A percentile compares a stretch with the other conserved stretches of the same genome.
phyloP scores from a whole-genome alignment of 2,888 invertebrate species.

The Tuberolachnus salignus region DNA sequence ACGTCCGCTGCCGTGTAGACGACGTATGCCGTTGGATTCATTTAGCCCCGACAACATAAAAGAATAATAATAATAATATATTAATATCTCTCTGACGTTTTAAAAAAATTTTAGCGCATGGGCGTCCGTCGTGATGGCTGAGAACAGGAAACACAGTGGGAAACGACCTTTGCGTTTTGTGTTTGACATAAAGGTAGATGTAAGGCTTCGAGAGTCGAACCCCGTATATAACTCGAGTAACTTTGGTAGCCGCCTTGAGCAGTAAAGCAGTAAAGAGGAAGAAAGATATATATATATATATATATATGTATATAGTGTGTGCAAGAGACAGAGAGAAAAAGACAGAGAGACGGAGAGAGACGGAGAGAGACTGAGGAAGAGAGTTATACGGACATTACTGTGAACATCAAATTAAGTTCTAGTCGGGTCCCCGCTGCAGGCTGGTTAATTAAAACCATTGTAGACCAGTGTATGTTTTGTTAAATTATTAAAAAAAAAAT shows the following conservation, averaged over 20 bases:
- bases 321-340: background rate
- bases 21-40: background rate
- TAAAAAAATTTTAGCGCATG: constrained; percentile 10
- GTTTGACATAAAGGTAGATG: constrained; percentile 24
- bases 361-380: background rate
- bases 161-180: constrained; percentile 31
- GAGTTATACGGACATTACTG: constrained; percentile 26
- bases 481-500: background rate
- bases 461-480: too few relatives aligned
- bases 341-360: background rate
- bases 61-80: too few relatives aligned
- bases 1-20: constrained; percentile 6
- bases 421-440: background rate
- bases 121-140: background rate
- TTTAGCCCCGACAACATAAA: constrained; percentile 5
- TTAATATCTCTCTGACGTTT: background rate
- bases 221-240: background rate
- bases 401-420: constrained; percentile 10
- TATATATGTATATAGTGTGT: too few relatives aligned
- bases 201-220: constrained; percentile 29
- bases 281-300: too few relatives aligned
- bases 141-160: background rate
- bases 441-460: constrained; percentile 24
- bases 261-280: too few relatives aligned
- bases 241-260: constrained; percentile 38